Evolutionary conservation across 2,888 invertebrate species (phyloP).

Genomic region (Agonum fuliginosum): DNA sequence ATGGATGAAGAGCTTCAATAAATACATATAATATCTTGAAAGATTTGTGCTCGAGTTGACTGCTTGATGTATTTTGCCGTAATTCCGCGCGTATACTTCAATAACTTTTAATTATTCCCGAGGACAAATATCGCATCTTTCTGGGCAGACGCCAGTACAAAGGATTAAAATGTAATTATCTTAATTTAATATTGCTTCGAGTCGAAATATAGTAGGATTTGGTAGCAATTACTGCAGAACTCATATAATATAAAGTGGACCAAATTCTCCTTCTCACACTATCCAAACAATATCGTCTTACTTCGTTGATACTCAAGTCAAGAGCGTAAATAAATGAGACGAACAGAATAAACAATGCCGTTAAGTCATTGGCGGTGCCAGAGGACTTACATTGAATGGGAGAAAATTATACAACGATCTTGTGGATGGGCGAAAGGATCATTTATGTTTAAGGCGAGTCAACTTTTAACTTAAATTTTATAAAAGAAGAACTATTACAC

Average conservation of each 20-base stretch:
- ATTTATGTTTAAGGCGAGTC: too few relatives aligned
- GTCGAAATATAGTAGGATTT: slow-evolving; percentile 15
- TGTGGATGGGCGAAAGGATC: too few relatives aligned
- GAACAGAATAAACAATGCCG: slow-evolving; percentile 15
- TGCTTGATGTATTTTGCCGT: slow-evolving; percentile 24
- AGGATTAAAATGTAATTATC: slow-evolving; percentile 58
- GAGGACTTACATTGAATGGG: too few relatives aligned
- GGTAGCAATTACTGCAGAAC: slow-evolving; percentile 13
- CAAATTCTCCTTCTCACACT: slow-evolving; percentile 9
- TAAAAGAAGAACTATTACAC: too few relatives aligned
- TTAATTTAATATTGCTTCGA: slow-evolving; percentile 52
- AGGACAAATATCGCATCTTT: slow-evolving; percentile 35
- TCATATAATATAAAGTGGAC: slow-evolving; percentile 42
- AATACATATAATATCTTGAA: not conserved
- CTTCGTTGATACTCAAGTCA: slow-evolving; percentile 4
- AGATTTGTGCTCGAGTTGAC: not conserved
- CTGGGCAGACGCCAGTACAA: slow-evolving; percentile 43
- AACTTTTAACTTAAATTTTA: too few relatives aligned
- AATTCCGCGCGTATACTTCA: slow-evolving; percentile 27
- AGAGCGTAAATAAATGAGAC: not conserved
- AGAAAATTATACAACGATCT: too few relatives aligned
- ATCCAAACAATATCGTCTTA: slow-evolving; percentile 44
- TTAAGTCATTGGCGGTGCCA: too few relatives aligned
- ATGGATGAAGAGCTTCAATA: not conserved
- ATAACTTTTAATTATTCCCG: slow-evolving; percentile 51